phyloP scores from a whole-genome alignment of 2,797 vertebrate species.

The Pelodytes ibericus region DNA sequence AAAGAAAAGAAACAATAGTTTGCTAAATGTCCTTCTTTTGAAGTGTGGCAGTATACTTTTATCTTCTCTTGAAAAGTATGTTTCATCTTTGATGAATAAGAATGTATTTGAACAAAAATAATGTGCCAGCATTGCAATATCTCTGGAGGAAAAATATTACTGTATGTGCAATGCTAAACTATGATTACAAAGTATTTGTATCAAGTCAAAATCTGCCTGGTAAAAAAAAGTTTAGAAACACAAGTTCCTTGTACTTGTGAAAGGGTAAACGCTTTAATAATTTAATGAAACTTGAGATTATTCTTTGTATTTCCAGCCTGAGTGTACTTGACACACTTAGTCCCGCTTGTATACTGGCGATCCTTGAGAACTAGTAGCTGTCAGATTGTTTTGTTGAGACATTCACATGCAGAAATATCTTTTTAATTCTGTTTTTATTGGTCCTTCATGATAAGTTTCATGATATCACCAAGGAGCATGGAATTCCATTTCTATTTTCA shows the following conservation, averaged over 20 bases:
- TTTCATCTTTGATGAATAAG: constrained; percentile 54
- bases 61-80: constrained; percentile 51
- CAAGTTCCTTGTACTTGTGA: not conserved
- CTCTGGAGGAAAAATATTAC: constrained; percentile 46
- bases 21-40: constrained; percentile 53
- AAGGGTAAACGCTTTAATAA: constrained; percentile 12
- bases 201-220: constrained; percentile 4
- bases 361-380: too few species aligned
- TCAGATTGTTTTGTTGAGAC: too few species aligned
- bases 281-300: not conserved
- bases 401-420: too few species aligned
- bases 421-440: too few species aligned
- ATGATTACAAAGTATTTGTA: constrained; percentile 46
- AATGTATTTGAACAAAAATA: constrained; percentile 43
- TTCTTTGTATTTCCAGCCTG: not conserved
- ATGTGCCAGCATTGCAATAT: constrained; percentile 34
- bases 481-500: too few species aligned
- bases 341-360: not conserved
- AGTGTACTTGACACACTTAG: not conserved
- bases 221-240: constrained; percentile 23
- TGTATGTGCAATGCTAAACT: constrained; percentile 17
- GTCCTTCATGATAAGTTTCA: too few species aligned
- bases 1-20: constrained; percentile 40
- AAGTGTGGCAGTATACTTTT: constrained; percentile 45
- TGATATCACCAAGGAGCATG: too few species aligned